Conservation (phyloP, 2,888 invertebrate genomes). For the Pristionchus arcanus region DNA sequence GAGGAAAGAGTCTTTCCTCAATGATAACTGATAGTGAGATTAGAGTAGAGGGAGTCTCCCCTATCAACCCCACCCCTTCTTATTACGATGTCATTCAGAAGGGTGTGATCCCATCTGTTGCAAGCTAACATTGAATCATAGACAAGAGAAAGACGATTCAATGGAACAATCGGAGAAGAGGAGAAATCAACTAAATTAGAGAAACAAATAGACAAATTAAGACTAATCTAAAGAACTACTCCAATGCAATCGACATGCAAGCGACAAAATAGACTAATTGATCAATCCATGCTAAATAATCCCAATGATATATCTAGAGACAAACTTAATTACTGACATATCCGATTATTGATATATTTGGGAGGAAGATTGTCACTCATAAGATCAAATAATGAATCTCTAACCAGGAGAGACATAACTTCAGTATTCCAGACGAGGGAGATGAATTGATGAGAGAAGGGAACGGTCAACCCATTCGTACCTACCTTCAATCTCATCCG, state of each 20-base stretch:
- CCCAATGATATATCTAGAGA: neutral
- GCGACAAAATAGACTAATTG: neutral
- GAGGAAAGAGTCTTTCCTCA: neutral
- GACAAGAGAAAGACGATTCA: neutral
- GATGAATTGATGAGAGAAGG: neutral
- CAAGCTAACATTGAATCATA: conserved; percentile 14
- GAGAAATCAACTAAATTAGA: conserved; percentile 12
- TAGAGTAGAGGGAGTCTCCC: conserved; percentile 45
- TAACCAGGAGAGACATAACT: neutral
- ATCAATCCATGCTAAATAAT: neutral
- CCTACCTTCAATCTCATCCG: neutral
- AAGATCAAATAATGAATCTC: neutral
- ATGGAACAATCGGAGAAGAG: neutral
- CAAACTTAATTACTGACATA: neutral
- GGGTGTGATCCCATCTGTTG: conserved; percentile 41
- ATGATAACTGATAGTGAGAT: conserved; percentile 41
- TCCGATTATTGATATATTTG: neutral
- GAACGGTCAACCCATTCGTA: neutral
- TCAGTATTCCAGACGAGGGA: neutral
- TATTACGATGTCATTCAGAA: conserved; percentile 39
- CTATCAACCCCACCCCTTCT: conserved; percentile 29
- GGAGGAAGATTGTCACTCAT: neutral
- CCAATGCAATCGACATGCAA: neutral
- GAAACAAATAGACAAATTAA: conserved; percentile 9
- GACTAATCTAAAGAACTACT: conserved; percentile 20